Evolutionary conservation across 2,888 invertebrate species (phyloP).

Genomic region (Rotaria sp.): DNA sequence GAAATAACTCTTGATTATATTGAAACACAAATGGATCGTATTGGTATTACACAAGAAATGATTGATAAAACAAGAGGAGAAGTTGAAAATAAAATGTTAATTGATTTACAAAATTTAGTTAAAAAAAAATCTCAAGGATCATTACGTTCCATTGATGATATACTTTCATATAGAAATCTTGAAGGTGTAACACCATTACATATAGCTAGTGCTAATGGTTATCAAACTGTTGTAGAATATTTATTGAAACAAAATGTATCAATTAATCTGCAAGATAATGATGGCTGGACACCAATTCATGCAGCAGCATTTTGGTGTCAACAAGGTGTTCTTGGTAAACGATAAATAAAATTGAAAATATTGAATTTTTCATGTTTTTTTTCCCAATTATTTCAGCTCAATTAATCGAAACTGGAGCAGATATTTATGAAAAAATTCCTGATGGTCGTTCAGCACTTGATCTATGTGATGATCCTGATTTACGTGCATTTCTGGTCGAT

Average conservation of each 20-base stretch:
- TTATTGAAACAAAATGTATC: slow-evolving; percentile 76
- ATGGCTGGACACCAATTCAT: slow-evolving; percentile 94
- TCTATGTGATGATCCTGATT: slow-evolving; percentile 50
- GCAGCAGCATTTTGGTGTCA: slow-evolving; percentile 57
- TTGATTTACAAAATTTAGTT: slow-evolving; percentile 69
- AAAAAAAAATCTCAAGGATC: neutral
- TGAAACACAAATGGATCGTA: slow-evolving; percentile 82
- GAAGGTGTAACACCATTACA: slow-evolving; percentile 23
- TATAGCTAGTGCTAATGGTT: slow-evolving; percentile 77
- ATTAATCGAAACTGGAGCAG: slow-evolving; percentile 78
- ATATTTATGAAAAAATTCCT: slow-evolving; percentile 88
- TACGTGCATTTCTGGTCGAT: slow-evolving; percentile 33
- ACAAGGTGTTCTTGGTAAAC: slow-evolving; percentile 1
- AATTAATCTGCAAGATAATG: slow-evolving; percentile 81
- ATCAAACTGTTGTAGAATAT: slow-evolving; percentile 84
- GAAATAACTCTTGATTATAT: slow-evolving; percentile 90
- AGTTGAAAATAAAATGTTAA: slow-evolving; percentile 82
- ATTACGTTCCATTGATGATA: neutral
- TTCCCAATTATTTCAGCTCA: no score
- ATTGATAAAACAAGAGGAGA: slow-evolving; percentile 89
- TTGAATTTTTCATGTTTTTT: slow-evolving; percentile 11
- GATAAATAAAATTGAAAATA: neutral
- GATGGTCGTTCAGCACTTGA: slow-evolving; percentile 94
- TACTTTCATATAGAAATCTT: neutral
- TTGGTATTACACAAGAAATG: slow-evolving; percentile 61